phyloP scores from a whole-genome alignment of 2,888 invertebrate species.

The Drosophila affinis region DNA sequence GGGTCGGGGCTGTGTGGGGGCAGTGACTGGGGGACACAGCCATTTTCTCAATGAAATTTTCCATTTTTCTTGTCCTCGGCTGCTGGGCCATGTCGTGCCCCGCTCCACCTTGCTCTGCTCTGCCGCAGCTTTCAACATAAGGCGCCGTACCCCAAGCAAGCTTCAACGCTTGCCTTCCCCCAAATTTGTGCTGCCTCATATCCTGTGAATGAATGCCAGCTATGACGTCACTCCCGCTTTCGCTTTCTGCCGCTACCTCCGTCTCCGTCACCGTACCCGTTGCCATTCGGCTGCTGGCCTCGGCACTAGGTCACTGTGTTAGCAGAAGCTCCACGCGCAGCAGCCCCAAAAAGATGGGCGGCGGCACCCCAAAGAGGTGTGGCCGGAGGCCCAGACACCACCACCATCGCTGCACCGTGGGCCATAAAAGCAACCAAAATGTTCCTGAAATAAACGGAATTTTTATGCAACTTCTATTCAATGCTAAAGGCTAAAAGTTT shows the following conservation, averaged over 20 bases:
- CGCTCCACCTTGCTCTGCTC: conserved; percentile 13
- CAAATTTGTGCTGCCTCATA: conserved; percentile 44
- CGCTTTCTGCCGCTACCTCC: conserved; percentile 29
- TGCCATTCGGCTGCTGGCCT: conserved; percentile 46
- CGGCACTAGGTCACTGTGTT: conserved; percentile 83
- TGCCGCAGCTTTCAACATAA: neutral
- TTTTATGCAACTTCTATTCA: too few species aligned
- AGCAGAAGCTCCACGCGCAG: conserved; percentile 59
- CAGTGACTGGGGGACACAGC: conserved; percentile 6
- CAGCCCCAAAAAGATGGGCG: neutral
- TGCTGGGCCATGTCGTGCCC: conserved; percentile 4
- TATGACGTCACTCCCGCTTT: conserved; percentile 77
- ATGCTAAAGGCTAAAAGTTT: too few species aligned
- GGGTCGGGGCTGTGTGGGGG: conserved; percentile 5
- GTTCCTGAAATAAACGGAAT: neutral
- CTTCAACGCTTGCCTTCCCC: neutral
- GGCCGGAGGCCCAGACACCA: conserved; percentile 23
- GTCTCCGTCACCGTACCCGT: conserved; percentile 3
- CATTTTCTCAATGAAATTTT: conserved; percentile 70
- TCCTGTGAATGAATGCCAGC: conserved; percentile 83
- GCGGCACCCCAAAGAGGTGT: neutral
- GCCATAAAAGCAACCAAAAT: neutral
- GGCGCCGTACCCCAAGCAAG: neutral
- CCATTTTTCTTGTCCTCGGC: conserved; percentile 13
- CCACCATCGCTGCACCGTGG: neutral